Evolutionary conservation across 2,888 invertebrate species (phyloP).

Genomic region (Fragum whitleyi): DNA sequence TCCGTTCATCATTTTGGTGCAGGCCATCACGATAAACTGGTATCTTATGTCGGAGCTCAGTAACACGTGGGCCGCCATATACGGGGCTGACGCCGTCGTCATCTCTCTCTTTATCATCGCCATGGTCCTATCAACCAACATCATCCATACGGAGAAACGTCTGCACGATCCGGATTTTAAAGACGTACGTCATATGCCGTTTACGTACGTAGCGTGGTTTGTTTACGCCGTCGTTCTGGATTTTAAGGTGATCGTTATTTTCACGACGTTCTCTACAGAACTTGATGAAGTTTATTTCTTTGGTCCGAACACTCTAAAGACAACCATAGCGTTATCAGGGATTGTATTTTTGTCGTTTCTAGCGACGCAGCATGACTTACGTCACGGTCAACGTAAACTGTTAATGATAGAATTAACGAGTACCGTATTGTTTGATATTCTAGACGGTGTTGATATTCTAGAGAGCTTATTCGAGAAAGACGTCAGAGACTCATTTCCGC

Average conservation of each 20-base stretch:
- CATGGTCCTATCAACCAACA: constrained; percentile 45
- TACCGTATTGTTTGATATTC: constrained; percentile 87
- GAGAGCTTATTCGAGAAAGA: constrained; percentile 85
- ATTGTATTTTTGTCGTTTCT: constrained; percentile 87
- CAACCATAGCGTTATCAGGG: constrained; percentile 85
- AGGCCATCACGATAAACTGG: constrained; percentile 85
- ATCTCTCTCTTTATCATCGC: constrained; percentile 82
- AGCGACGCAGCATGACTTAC: constrained; percentile 87
- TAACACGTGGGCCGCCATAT: constrained; percentile 84
- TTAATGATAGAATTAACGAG: constrained; percentile 86
- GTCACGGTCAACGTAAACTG: constrained; percentile 85
- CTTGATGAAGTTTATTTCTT: constrained; percentile 84
- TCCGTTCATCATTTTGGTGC: constrained; percentile 76
- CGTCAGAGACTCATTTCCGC: constrained; percentile 68
- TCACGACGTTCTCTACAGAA: constrained; percentile 83
- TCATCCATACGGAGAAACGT: constrained; percentile 40
- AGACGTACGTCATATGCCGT: constrained; percentile 66
- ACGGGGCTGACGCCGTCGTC: constrained; percentile 85
- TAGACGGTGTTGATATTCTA: constrained; percentile 87
- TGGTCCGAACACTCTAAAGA: constrained; percentile 84
- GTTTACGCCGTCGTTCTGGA: constrained; percentile 86
- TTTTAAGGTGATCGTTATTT: constrained; percentile 86
- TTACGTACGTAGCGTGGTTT: constrained; percentile 87
- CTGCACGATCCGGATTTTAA: neutral
- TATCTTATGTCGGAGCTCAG: constrained; percentile 84